phyloP scores from a whole-genome alignment of 2,888 invertebrate species.

The Latrodectus hesperus region DNA sequence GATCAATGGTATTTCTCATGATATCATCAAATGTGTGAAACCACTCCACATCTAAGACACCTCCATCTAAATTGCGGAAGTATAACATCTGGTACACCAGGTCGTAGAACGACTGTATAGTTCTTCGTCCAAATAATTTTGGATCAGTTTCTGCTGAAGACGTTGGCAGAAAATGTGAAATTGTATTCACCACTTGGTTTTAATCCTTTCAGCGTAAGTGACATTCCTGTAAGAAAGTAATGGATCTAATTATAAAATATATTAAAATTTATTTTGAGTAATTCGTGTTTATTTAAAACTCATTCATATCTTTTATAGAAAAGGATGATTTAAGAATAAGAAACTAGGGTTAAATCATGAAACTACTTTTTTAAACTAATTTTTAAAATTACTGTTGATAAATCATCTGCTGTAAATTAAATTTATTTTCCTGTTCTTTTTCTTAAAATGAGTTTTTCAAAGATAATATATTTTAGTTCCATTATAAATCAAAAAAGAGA shows the following conservation, averaged over 20 bases:
- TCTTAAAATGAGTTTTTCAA: too few species aligned
- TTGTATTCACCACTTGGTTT: background rate
- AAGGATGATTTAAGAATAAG: too few species aligned
- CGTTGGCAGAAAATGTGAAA: background rate
- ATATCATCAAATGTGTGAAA: slow-evolving; percentile 6
- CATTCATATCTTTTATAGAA: too few species aligned
- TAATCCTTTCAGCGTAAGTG: background rate
- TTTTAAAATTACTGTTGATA: too few species aligned
- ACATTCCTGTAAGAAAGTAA: background rate
- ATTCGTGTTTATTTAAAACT: background rate
- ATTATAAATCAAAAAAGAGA: too few species aligned
- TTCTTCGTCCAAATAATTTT: background rate
- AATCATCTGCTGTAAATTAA: too few species aligned
- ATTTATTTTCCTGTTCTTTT: too few species aligned
- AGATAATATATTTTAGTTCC: too few species aligned
- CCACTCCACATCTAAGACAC: slow-evolving; percentile 14
- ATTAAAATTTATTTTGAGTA: background rate
- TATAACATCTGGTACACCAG: slow-evolving; percentile 36
- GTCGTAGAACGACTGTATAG: slow-evolving; percentile 18
- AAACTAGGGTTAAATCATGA: too few species aligned
- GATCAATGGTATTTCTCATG: slow-evolving; percentile 22
- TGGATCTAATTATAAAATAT: background rate
- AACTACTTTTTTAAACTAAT: too few species aligned
- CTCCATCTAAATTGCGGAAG: background rate
- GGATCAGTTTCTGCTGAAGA: background rate